These are phyloP conservation scores for Orthonevra nobilis DNA, from an alignment of 2,888 invertebrate species.

Conservation along the genomic window DNA sequence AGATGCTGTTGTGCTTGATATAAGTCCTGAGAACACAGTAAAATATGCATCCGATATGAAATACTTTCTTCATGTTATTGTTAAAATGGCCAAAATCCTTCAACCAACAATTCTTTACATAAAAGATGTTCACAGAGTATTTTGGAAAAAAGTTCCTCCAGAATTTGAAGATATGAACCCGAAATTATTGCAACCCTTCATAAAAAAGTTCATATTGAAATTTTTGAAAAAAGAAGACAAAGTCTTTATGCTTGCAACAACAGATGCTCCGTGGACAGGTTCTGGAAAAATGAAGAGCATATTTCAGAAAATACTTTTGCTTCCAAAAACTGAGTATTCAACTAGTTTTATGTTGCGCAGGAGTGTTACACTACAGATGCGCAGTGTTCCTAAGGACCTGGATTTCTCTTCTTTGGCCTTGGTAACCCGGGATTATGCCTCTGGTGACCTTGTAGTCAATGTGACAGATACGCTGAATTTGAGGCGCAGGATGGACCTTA, in stretches of 20 bases:
- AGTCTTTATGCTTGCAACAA: slow-evolving; percentile 81
- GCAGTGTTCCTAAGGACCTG: slow-evolving; percentile 71
- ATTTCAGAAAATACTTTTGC: slow-evolving; percentile 76
- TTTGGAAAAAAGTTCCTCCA: slow-evolving; percentile 81
- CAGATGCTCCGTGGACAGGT: slow-evolving; percentile 82
- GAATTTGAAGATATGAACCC: slow-evolving; percentile 80
- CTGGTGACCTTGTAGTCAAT: slow-evolving; percentile 78
- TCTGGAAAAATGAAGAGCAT: slow-evolving; percentile 73
- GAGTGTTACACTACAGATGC: slow-evolving; percentile 73
- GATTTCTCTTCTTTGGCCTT: slow-evolving; percentile 75
- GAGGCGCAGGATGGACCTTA: slow-evolving; percentile 74
- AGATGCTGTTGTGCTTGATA: slow-evolving; percentile 84
- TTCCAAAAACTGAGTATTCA: slow-evolving; percentile 78
- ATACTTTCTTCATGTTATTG: slow-evolving; percentile 83
- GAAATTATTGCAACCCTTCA: slow-evolving; percentile 81
- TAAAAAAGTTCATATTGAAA: slow-evolving; percentile 82
- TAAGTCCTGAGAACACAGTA: slow-evolving; percentile 84
- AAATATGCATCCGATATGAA: slow-evolving; percentile 83
- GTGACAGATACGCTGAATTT: slow-evolving; percentile 74
- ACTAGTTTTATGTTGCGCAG: slow-evolving; percentile 76
- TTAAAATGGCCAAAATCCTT: slow-evolving; percentile 83
- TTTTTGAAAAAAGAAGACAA: slow-evolving; percentile 82
- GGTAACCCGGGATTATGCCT: slow-evolving; percentile 75
- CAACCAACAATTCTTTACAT: slow-evolving; percentile 84
- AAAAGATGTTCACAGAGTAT: slow-evolving; percentile 82